A percentile compares a stretch with the other conserved stretches of the same genome.
Evolutionary conservation across 2,888 invertebrate species (phyloP).

Genomic region (Rhorus exstirpatorius): DNA sequence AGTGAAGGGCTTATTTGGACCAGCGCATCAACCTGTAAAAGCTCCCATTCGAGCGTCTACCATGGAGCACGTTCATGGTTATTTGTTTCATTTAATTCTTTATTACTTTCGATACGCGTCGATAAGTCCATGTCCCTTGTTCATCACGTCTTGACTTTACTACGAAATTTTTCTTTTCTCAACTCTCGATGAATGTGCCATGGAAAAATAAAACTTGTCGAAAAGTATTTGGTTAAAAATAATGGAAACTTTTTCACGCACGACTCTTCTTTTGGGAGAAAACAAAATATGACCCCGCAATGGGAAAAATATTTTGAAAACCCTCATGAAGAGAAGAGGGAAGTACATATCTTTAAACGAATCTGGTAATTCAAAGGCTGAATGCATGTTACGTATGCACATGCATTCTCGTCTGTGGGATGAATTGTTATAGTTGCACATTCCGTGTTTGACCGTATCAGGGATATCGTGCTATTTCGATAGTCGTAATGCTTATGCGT

Average conservation of each 20-base stretch:
- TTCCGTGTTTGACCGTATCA: too few relatives aligned
- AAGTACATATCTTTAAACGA: too few relatives aligned
- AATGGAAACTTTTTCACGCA: too few relatives aligned
- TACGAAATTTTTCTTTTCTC: conserved; percentile 6
- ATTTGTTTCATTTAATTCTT: conserved; percentile 75
- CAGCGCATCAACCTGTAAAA: conserved; percentile 64
- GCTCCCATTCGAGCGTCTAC: conserved; percentile 62
- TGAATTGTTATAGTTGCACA: too few relatives aligned
- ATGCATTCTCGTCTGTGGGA: not conserved
- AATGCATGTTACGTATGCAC: too few relatives aligned
- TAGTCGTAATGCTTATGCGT: too few relatives aligned
- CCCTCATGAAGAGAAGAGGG: too few relatives aligned
- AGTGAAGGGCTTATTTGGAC: conserved; percentile 62
- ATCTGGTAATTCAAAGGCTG: too few relatives aligned
- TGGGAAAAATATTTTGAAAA: not conserved
- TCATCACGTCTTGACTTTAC: conserved; percentile 13
- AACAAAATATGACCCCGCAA: too few relatives aligned
- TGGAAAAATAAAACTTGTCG: not conserved
- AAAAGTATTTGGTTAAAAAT: too few relatives aligned
- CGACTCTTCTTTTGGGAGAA: too few relatives aligned
- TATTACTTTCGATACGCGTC: conserved; percentile 68
- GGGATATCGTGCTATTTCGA: too few relatives aligned
- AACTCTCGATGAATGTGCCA: not conserved
- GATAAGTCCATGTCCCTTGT: conserved; percentile 46
- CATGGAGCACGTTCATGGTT: conserved; percentile 68